Percentiles rank a stretch among this genome's conserved stretches.
Conservation (phyloP, 2,888 invertebrate species). For the Idaea dimidiata region DNA sequence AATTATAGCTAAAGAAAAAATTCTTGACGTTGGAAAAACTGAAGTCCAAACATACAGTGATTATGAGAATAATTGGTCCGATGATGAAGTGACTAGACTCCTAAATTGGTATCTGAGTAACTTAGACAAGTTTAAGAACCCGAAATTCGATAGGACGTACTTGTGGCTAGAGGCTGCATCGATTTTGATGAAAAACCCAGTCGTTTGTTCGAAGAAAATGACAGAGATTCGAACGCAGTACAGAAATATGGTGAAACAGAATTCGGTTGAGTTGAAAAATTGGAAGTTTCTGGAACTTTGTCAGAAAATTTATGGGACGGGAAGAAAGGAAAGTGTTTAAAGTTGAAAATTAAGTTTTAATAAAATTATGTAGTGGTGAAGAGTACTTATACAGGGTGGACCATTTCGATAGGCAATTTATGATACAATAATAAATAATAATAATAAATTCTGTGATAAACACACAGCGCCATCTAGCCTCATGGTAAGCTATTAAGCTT, state of each 20-base stretch:
- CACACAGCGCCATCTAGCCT: no score
- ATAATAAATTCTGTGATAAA: no score
- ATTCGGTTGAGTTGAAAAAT: slow-evolving; percentile 42
- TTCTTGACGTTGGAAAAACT: slow-evolving; percentile 39
- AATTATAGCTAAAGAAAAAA: slow-evolving; percentile 48
- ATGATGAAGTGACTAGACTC: slow-evolving; percentile 56
- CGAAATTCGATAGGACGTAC: slow-evolving; percentile 62
- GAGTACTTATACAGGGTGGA: no score
- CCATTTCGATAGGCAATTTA: no score
- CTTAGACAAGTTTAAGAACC: slow-evolving; percentile 71
- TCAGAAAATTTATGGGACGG: slow-evolving; percentile 72
- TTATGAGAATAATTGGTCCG: slow-evolving; percentile 50
- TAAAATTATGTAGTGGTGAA: no score
- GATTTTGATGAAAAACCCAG: slow-evolving; percentile 57
- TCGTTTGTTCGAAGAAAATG: slow-evolving; percentile 71
- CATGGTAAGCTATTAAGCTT: no score
- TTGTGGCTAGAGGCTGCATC: slow-evolving; percentile 65
- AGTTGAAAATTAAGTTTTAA: no score
- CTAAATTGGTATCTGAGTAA: slow-evolving; percentile 67
- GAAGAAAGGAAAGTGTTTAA: slow-evolving; percentile 44
- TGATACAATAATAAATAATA: no score
- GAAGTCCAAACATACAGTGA: slow-evolving; percentile 41
- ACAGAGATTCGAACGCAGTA: slow-evolving; percentile 64
- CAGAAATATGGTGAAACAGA: slow-evolving; percentile 60
- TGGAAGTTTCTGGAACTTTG: slow-evolving; percentile 67